phyloP scores from a whole-genome alignment of 1,140 invertebrate genomes.

The Caerostris darwini region DNA sequence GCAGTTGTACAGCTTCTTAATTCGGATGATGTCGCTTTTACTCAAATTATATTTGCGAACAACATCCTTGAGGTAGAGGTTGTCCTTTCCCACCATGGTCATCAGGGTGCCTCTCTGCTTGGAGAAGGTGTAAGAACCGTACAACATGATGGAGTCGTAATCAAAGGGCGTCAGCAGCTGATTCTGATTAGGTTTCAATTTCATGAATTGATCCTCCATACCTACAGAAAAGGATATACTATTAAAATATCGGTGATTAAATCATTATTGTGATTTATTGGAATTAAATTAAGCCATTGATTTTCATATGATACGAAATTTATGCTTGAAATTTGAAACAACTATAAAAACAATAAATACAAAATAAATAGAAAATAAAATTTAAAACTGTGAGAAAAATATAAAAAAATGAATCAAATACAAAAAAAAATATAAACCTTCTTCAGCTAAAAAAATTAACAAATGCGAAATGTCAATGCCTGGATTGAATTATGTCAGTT shows the following conservation, averaged over 20 bases:
- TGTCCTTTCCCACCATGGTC: not conserved
- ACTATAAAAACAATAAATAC: not conserved
- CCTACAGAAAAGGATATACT: not conserved
- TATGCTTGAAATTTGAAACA: not conserved
- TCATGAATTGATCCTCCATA: constrained; percentile 71
- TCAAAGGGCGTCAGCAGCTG: constrained; percentile 78
- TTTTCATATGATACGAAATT: not conserved
- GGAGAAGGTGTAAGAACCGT: constrained; percentile 69
- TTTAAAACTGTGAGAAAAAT: too few relatives aligned
- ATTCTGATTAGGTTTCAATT: constrained; percentile 75
- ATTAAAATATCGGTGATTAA: not conserved
- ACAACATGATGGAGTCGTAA: constrained; percentile 79
- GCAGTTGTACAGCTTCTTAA: constrained; percentile 69
- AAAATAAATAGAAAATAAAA: too few relatives aligned
- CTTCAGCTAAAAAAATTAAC: too few relatives aligned
- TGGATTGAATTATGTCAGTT: too few relatives aligned
- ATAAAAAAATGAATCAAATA: too few relatives aligned
- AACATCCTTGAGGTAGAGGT: constrained; percentile 28
- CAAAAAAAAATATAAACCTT: too few relatives aligned
- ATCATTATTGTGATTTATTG: not conserved
- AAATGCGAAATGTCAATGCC: too few relatives aligned
- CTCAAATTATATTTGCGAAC: constrained; percentile 22
- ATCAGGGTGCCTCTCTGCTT: not conserved
- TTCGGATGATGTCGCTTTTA: constrained; percentile 39
- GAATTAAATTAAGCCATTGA: not conserved